Base-by-base conservation (phyloP, 1,140 invertebrate genomes). In the Aphis craccivora region DNA sequence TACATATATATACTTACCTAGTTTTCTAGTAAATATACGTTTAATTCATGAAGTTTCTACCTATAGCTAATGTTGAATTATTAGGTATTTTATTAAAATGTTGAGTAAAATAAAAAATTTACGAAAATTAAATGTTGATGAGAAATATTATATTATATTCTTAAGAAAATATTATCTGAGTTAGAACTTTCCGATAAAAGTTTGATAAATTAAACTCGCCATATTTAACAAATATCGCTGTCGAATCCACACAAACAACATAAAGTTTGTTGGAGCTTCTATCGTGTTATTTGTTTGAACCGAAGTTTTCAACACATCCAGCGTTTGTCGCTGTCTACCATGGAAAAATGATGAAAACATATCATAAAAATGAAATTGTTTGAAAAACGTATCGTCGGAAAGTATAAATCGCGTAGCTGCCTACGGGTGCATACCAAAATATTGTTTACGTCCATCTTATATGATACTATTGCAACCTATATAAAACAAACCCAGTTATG, bases 201-300 rank as follows among this genome's bases (percentile, higher is more conserved):
- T 76, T n/a, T n/a, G n/a, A 76, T n/a, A 76, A n/a, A 76, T 76
- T 76, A n/a, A 76, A 76, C 14, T 76, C 60, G 2, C 60, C 60
- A 76, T 76, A 35, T 76, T 76, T 76, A 76, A 76, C 60, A 76
- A 76, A 76, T 76, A 76, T 76, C 30, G 60, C 60, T 76, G 60
- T 76, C 14, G 60, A 76, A 35, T 76, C 3, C 60, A 76, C 60
- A 76, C 14, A 67, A 67, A n/a, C 60, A n/a, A 76, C 60, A 18
- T n/a, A 76, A 76, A 35, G 30, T 76, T 76, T 76, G 60, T 76
- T n/a, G 30, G 1, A 76, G 60, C 60, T n/a, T 76, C 55, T 60
- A 60, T 30, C 60, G n/a, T 76, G 30, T 18, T 76, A 76, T n/a
- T 76, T 76, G 60, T 76, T 76, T 5, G n/a, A 76, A 76, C 60